Percentiles rank a stretch among this genome's conserved stretches.
These are phyloP conservation scores for Prostheceraeus crozeri DNA, from an alignment of 2,888 invertebrate genomes.

Conservation along the genomic window DNA sequence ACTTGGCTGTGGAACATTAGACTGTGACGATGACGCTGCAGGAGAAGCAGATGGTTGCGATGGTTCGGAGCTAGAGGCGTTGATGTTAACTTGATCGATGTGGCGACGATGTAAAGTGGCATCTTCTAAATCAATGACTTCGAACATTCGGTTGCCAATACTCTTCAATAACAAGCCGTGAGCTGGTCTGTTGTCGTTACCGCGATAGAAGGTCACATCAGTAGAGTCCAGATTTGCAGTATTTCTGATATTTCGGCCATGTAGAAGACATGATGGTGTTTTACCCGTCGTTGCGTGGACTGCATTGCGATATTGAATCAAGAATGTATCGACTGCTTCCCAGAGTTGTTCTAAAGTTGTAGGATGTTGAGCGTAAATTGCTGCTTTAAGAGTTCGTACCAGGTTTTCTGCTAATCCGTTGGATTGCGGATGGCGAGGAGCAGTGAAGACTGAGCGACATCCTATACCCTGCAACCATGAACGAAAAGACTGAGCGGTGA, in stretches of 20 bases:
- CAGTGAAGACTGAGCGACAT: neutral
- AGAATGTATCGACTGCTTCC: neutral
- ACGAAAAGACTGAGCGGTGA: neutral
- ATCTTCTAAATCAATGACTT: neutral
- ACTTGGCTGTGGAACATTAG: too few species aligned
- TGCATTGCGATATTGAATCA: conserved; percentile 1
- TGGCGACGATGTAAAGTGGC: neutral
- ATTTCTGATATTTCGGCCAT: too few species aligned
- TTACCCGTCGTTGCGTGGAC: neutral
- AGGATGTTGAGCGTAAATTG: conserved; percentile 1
- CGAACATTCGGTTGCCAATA: conserved; percentile 15
- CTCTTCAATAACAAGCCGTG: too few species aligned
- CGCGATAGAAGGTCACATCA: too few species aligned
- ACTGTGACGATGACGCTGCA: too few species aligned
- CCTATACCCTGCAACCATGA: neutral
- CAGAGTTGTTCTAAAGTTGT: neutral
- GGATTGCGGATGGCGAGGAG: conserved; percentile 6
- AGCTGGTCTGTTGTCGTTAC: too few species aligned
- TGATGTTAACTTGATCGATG: conserved; percentile 17
- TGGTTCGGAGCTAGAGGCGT: too few species aligned
- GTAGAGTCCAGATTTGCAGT: too few species aligned
- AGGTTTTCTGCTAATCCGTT: conserved; percentile 9
- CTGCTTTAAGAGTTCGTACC: neutral
- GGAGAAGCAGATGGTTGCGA: too few species aligned
- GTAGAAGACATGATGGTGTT: neutral